Base-by-base conservation (phyloP, 1,140 invertebrate species). In the Cyclina sinensis region DNA sequence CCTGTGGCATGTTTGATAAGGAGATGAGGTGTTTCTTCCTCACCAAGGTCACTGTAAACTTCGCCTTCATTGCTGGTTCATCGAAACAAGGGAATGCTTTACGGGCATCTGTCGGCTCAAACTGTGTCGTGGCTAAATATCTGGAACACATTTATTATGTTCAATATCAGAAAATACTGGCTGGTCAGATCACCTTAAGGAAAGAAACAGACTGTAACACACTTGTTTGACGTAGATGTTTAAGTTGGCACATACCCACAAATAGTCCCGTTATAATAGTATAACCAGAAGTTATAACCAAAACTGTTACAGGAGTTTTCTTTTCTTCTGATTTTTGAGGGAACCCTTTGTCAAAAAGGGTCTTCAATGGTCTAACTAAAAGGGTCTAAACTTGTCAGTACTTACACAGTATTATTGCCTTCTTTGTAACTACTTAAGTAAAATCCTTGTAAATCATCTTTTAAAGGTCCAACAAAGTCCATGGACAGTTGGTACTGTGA, bases 21-120 rank as follows among this genome's bases (percentile, higher is more conserved):
- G 97, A 96, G 0, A 95, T 97, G 92, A 97, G 97, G 35, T 85
- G 27, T 70, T 96, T 95, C 48, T 96, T 95, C 89, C 97, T 97
- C 0, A 97, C 97, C 16, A 99, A 94, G 27, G 95, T 97, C 11
- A 99, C 96, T 32, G 96, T 96, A 93, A 98, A 99, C 11, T 96
- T 97, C 0, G 98, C 97, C 94, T 99, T 99, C 92, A 98, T 97
- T 5, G 96, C 96, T 0, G 99, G 99, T 93, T 99, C 99, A 94
- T 99, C 99, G 94, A 99, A 99, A 95, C 98, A 99, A 0, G 99
- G 98, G 94, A 99, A 99, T 0, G 97, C 98, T 86, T 97, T 96
- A 76, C 98, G 96, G 0, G 98, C 99, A 88, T 98, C 97, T 0
- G 97, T 98, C 0, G 98, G 96, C 93, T 99, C 97, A 92, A 99